Base-by-base conservation (phyloP, 2,797 vertebrate genomes). In the Periparus ater region DNA sequence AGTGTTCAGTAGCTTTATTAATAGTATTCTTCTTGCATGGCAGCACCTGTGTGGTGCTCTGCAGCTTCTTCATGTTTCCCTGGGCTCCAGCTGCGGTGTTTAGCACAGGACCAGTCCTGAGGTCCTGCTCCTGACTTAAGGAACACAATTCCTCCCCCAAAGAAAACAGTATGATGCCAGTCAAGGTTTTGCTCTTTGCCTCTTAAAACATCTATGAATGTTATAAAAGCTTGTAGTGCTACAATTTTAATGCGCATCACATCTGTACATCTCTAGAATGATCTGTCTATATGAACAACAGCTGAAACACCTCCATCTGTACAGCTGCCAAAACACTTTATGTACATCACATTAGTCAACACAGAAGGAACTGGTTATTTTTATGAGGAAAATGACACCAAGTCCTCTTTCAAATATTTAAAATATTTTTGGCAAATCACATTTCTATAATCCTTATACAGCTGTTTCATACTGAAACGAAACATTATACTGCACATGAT, bases 301-400 rank as follows among this genome's bases (percentile, higher is more conserved):
- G 95, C 96, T 96, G 95, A 96, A 96, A 95, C 78, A 91, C 79
- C 83, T 97, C 76, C 6, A 93, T 85, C 92, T 91, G 84, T 92
- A 61, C 0, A 1, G 54, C 57, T 96, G 94, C 91, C 91, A 95
- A 85, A 93, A 71, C 40, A 40, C 51, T 94, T 93, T 75, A 88
- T 80, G 54, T 79, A 51, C 61, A 77, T 90, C 45, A 42, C 45
- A 81, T 92, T 90, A 73, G 65, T 96, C 91, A 93, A 92, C 63
- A 62, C 93, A 96, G 89, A 91, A 93, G 93, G 89, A 96, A 92
- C 18, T 48, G 50, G 85, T 95, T 97, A 95, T 96, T 95, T 97
- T 96, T 91, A 88, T 89, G 94, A 85, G 61, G 50, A 92, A 96
- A 96, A 96, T 89, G 65, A 26, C 93, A 96, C 88, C 76, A 96